Conservation (phyloP, 2,797 vertebrate species). For the Dryobates pubescens region DNA sequence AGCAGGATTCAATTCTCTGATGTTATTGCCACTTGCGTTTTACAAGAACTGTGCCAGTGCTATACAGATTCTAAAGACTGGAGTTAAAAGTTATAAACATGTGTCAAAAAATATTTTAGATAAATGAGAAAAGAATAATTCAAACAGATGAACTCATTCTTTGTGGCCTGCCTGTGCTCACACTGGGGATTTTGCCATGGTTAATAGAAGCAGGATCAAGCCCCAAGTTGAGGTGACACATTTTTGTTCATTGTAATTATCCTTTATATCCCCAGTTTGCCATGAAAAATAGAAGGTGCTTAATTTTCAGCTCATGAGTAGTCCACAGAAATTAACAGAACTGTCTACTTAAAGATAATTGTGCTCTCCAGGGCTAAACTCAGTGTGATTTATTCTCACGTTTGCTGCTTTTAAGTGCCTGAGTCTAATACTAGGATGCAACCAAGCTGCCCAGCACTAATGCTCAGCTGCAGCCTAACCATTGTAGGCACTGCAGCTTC, state of each 20-base stretch:
- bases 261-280: background rate
- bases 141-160: background rate
- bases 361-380: background rate
- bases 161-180: background rate
- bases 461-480: background rate
- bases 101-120: background rate
- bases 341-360: background rate
- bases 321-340: background rate
- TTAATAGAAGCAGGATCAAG: background rate
- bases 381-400: background rate
- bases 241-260: background rate
- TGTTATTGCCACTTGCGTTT: background rate
- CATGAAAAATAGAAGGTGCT: background rate
- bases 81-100: conserved; percentile 3
- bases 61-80: conserved; percentile 16
- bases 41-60: background rate
- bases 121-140: background rate
- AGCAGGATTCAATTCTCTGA: conserved; percentile 35
- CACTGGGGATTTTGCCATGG: background rate
- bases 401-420: background rate
- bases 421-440: background rate
- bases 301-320: background rate
- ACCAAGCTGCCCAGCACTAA: background rate
- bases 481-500: background rate
- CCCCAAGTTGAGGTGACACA: background rate